Base-by-base conservation (phyloP, 2,113 vertebrate species). In the Heterotilapia buettikoferi region DNA sequence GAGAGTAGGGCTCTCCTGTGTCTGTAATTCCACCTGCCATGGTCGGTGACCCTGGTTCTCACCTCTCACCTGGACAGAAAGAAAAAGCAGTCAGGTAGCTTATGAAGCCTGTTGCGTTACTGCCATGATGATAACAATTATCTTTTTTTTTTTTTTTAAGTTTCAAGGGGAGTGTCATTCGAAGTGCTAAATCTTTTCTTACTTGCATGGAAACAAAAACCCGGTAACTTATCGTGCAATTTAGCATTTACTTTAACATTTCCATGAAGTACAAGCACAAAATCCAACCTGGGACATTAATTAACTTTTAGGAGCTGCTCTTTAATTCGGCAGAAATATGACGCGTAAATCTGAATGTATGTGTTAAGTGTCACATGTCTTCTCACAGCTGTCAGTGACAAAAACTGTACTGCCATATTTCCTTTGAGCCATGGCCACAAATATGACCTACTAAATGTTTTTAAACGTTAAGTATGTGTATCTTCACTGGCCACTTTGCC, bases 1-100 rank as follows among this genome's bases (percentile, higher is more conserved):
- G 96, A 19, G 99, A 99, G 92, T 99, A 99, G 4, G 98, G 98
- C 76, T 99, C 98, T 53, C 98, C 98, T 0, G 97, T 97, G 2
- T 99, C 98, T 7, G 98, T 99, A 52, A 99, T 99, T 43, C 98
- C 98, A 3, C 98, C 98, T 2, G 98, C 97, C 98, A 99, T 99
- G 82, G 86, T 63, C 19, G 80, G 3, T 3, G 59, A 16, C 19
- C 4, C 47, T 2, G 59, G 45, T 81, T 24, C 38, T 79, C 45
- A 89, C 90, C 90, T 10, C 38, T 66, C 38, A 88, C 90, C 93
- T 95, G 86, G 36, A 36, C 14, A 53, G 4, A 45, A 9, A 53
- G 6, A 45, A 9, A 52, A 31, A 10, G 43, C 68, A 79, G 12
- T 5, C 26, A 33, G 53, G 2, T 21, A 61, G 14, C 31, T 66